phyloP scores from a whole-genome alignment of 2,888 invertebrate genomes.

The Hedya salicella region DNA sequence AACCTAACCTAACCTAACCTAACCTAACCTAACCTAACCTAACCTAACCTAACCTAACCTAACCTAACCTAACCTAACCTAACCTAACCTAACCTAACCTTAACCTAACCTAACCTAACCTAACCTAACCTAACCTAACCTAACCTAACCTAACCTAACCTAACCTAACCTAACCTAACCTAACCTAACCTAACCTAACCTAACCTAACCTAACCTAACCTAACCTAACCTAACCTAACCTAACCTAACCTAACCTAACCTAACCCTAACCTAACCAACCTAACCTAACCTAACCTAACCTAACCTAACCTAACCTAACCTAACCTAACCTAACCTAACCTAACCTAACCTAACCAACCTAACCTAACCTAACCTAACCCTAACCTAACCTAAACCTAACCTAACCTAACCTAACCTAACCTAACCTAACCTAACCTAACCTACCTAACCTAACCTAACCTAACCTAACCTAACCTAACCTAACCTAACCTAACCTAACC shows the following conservation, averaged over 20 bases:
- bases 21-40: slow-evolving; percentile 42
- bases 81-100: no score
- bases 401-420: no score
- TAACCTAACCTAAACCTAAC: no score
- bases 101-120: no score
- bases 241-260: slow-evolving; percentile 42
- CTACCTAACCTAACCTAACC: no score
- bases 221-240: slow-evolving; percentile 41
- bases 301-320: slow-evolving; percentile 47
- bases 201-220: slow-evolving; percentile 45
- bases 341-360: no score
- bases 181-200: slow-evolving; percentile 37
- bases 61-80: slow-evolving; percentile 2
- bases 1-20: slow-evolving; percentile 26
- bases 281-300: slow-evolving; percentile 45
- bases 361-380: no score
- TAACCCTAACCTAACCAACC: no score
- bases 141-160: slow-evolving; percentile 38
- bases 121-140: slow-evolving; percentile 19
- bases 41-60: slow-evolving; percentile 1
- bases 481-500: slow-evolving; percentile 44
- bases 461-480: slow-evolving; percentile 48
- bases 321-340: no score
- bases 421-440: no score
- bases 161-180: slow-evolving; percentile 40